Conservation (phyloP, 2,888 invertebrate genomes). For the Cephus pygmeus region DNA sequence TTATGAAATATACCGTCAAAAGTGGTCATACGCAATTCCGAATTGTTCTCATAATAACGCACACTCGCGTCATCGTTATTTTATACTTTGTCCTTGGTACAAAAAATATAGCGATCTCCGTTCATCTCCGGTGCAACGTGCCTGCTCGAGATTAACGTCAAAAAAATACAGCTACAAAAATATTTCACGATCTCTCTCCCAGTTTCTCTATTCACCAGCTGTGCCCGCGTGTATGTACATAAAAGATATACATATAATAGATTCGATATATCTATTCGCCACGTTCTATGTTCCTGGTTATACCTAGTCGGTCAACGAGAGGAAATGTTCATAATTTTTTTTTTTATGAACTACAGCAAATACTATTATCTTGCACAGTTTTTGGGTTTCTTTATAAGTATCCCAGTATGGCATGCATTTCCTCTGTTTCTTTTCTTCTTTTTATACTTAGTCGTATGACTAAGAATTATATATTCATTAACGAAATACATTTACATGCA, state of each 20-base stretch:
- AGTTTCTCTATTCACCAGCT: neutral
- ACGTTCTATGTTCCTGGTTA: neutral
- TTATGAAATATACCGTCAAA: neutral
- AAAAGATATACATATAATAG: neutral
- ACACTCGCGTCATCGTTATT: neutral
- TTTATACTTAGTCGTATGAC: neutral
- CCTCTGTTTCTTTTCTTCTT: neutral
- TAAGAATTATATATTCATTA: neutral
- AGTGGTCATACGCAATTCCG: neutral
- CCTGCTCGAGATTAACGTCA: neutral
- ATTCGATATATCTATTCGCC: neutral
- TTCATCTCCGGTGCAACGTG: neutral
- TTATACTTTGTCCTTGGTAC: neutral
- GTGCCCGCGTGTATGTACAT: neutral
- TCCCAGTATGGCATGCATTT: neutral
- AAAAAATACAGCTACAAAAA: neutral
- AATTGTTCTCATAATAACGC: neutral
- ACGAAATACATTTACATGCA: neutral
- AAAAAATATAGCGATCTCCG: neutral
- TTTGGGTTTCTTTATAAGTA: neutral
- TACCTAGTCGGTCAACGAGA: neutral
- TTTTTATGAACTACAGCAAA: neutral
- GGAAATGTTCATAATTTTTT: neutral
- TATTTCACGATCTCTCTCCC: neutral
- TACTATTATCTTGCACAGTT: neutral